Percentiles rank a stretch among this genome's conserved stretches.
Evolutionary conservation across 1,140 invertebrate species (phyloP).

Genomic region (Ceratina australensis): DNA sequence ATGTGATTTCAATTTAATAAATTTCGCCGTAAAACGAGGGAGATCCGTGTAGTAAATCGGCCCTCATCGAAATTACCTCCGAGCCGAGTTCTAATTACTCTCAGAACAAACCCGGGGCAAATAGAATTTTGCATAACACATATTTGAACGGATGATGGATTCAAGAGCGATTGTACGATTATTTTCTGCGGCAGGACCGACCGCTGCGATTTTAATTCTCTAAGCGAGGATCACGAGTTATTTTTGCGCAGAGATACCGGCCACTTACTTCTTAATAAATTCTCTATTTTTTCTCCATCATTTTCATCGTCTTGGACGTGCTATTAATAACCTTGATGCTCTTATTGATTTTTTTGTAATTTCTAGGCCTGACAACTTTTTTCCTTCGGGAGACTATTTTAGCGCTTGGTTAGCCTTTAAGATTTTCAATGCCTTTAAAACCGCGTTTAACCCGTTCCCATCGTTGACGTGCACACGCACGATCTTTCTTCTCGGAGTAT

Average conservation of each 20-base stretch:
- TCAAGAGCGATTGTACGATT: too few relatives aligned
- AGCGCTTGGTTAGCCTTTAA: not conserved
- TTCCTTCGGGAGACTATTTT: conserved; percentile 19
- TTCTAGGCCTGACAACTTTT: conserved; percentile 36
- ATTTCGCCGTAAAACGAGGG: not conserved
- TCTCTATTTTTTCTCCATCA: conserved; percentile 27
- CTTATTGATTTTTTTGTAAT: conserved; percentile 50
- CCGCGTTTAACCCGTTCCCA: too few relatives aligned
- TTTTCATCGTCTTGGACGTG: conserved; percentile 34
- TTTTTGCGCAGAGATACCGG: not conserved
- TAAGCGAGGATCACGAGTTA: not conserved
- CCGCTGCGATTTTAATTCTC: not conserved
- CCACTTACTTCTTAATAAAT: conserved; percentile 13
- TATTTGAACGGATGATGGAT: too few relatives aligned
- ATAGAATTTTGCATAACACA: too few relatives aligned
- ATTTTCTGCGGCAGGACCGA: too few relatives aligned
- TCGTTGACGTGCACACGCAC: too few relatives aligned
- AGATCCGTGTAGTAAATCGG: not conserved
- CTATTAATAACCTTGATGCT: conserved; percentile 40
- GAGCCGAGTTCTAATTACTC: too few relatives aligned
- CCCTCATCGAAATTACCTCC: too few relatives aligned
- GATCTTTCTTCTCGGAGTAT: too few relatives aligned
- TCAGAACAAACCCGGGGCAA: too few relatives aligned
- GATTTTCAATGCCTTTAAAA: not conserved
- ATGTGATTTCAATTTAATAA: not conserved